Percentiles rank a stretch among this genome's conserved stretches.
Evolutionary conservation across 2,888 invertebrate species (phyloP).

Genomic region (Agonopterix heracliana): DNA sequence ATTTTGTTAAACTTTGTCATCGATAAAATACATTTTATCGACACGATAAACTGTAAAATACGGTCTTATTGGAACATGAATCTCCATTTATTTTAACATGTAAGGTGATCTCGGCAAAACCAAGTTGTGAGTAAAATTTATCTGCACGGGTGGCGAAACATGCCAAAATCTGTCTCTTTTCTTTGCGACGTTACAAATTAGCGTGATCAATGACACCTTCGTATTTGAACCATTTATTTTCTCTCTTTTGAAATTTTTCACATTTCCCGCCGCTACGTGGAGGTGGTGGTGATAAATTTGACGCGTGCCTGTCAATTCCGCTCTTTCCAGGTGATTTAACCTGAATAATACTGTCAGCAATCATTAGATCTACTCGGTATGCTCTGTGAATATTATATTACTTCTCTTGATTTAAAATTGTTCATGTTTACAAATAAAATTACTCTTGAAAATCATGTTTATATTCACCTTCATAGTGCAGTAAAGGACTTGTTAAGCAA

Average conservation of each 20-base stretch:
- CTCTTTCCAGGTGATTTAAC: conserved; percentile 28
- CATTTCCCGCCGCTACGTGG: conserved; percentile 3
- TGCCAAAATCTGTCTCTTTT: neutral
- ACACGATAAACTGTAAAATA: conserved; percentile 20
- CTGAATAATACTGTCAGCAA: conserved; percentile 27
- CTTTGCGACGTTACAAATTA: neutral
- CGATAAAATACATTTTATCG: conserved; percentile 33
- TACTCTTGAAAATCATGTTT: no score
- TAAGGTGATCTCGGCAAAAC: neutral
- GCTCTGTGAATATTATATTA: no score
- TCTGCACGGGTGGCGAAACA: neutral
- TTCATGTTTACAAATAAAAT: no score
- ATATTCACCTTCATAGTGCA: no score
- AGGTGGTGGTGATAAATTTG: conserved; percentile 32
- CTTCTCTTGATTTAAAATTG: no score
- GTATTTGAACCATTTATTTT: conserved; percentile 8
- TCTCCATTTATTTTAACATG: conserved; percentile 3
- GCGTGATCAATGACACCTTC: conserved; percentile 3
- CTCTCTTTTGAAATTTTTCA: conserved; percentile 16
- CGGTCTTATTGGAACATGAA: conserved; percentile 12
- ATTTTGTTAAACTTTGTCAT: conserved; percentile 29
- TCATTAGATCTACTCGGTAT: no score
- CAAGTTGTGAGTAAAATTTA: neutral
- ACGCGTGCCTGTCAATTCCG: conserved; percentile 31
- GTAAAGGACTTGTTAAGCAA: no score